Evolutionary conservation across 2,113 vertebrate genomes (phyloP), one percentile per base, ranked within the genome.

Genomic region (Stigmatopora nigra): DNA sequence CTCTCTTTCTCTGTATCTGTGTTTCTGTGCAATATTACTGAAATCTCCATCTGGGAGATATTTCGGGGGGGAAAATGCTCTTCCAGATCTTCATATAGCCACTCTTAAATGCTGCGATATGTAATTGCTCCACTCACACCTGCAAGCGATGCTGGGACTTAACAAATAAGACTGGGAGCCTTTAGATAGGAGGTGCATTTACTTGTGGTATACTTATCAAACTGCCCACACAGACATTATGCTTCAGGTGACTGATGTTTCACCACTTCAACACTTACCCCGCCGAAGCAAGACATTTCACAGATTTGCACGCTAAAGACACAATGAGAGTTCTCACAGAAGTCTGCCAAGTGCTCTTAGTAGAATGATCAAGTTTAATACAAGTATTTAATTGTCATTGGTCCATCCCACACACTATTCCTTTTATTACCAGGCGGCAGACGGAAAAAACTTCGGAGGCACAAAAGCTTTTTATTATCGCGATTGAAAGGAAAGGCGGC

Each of bases 21-120:
- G 3, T 31, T 3, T 31, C 25, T 31, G 25, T 31, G 25, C 25
- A 3, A 2, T 31, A 31, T 31, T 31, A 31, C 25, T 31, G 25
- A 31, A 31, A 31, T 31, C 25, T 31, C 25, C 25, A 31, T 31
- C 25, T 31, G 25, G 1, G 25, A 31, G 25, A 31, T 31, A 31
- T 31, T 31, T 31, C 25, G 25, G 25, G 25, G 25, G 25, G 3
- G 3, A 31, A 31, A 31, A 31, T 61, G 22, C 55, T 67, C 80
- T 72, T 77, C 71, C 82, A 67, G 65, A 66, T 64, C 60, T 75
- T 63, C 17, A n/a, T 16, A 63, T 14, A 60, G 45, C 56, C 17
- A 51, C 57, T 68, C n/a, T 56, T 25, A 64, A 56, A 51, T 17
- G 53, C 61, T 57, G 58, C 46, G 67, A 67, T 15, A 36, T 70